Percentiles rank a stretch among this genome's conserved stretches.
Evolutionary conservation across 2,888 invertebrate genomes (phyloP).

Genomic region (Caenorhabditis becei): DNA sequence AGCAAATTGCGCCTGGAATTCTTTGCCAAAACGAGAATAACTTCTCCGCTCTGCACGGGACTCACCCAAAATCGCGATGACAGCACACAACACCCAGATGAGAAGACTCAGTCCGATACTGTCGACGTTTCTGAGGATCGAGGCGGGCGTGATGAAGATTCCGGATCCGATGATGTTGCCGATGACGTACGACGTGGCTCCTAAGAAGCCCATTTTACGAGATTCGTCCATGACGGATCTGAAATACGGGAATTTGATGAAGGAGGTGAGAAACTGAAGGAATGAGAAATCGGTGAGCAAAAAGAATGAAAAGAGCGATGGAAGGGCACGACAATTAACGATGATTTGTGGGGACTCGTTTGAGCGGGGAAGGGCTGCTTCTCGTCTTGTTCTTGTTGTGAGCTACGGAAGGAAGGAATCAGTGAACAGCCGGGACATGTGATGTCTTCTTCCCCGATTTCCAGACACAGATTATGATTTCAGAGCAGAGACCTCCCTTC

Average conservation of each 20-base stretch:
- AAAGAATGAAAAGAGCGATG: not conserved
- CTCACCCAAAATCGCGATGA: slow-evolving; percentile 83
- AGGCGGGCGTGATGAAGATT: slow-evolving; percentile 79
- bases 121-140: slow-evolving; percentile 74
- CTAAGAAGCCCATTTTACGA: slow-evolving; percentile 78
- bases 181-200: slow-evolving; percentile 79
- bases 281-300: not conserved
- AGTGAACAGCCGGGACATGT: slow-evolving; percentile 28
- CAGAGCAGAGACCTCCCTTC: not conserved
- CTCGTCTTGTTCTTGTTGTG: slow-evolving; percentile 1
- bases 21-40: slow-evolving; percentile 1
- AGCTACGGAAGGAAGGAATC: not conserved
- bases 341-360: slow-evolving; percentile 14
- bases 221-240: slow-evolving; percentile 67
- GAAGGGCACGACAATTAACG: slow-evolving; percentile 15
- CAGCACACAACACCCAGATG: slow-evolving; percentile 93
- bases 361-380: slow-evolving; percentile 8
- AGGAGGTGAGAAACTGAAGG: not conserved
- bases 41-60: not conserved
- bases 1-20: slow-evolving; percentile 78
- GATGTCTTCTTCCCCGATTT: too few species aligned
- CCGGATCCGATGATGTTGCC: slow-evolving; percentile 81
- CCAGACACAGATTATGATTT: slow-evolving; percentile 12
- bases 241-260: not conserved
- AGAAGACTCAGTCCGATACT: slow-evolving; percentile 94